Conservation (phyloP, 2,888 invertebrate species). For the Rhopalosiphum nymphaeae region DNA sequence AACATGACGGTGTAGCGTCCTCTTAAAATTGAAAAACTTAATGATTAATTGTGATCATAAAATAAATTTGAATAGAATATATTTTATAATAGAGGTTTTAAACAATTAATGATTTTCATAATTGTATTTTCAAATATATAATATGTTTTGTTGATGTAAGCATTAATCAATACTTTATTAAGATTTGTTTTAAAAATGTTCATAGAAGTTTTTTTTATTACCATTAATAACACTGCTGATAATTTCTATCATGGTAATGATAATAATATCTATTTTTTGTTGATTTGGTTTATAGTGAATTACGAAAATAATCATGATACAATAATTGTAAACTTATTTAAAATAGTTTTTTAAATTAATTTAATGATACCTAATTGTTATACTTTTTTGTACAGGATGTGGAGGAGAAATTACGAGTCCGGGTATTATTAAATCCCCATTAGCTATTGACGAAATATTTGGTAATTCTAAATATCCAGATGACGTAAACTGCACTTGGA, state of each 20-base stretch:
- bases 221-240: too few relatives aligned
- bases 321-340: not conserved
- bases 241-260: too few relatives aligned
- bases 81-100: not conserved
- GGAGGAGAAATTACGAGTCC: conserved; percentile 46
- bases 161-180: not conserved
- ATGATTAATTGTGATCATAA: too few relatives aligned
- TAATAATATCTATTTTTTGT: not conserved
- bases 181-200: not conserved
- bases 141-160: not conserved
- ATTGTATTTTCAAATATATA: not conserved
- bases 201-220: too few relatives aligned
- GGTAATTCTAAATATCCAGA: not conserved
- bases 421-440: not conserved
- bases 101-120: not conserved
- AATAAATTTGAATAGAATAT: too few relatives aligned
- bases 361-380: not conserved
- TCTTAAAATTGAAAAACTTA: too few relatives aligned
- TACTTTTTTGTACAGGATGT: conserved; percentile 31
- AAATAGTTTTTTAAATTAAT: not conserved
- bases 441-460: too few relatives aligned
- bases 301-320: not conserved
- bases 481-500: conserved; percentile 40
- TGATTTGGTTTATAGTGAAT: not conserved
- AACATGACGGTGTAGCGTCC: too few relatives aligned